phyloP scores from a whole-genome alignment of 2,113 vertebrate species.

The Centropus bengalensis region DNA sequence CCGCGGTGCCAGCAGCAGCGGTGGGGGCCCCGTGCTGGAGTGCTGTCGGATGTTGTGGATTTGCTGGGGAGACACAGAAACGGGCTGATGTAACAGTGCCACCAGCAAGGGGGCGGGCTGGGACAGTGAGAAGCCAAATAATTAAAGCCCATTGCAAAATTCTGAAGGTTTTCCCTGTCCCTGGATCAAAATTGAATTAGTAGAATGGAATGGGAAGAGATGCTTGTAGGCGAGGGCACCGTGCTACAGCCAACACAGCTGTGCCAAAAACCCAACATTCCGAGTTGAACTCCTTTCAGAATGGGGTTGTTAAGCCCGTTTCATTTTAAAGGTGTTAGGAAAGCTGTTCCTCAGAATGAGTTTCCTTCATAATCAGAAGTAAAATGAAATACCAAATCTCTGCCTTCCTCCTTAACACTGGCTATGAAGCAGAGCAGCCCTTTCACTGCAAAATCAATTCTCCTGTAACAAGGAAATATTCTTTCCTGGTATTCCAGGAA shows the following conservation, averaged over 20 bases:
- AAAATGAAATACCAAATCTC: background rate
- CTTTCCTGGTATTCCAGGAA: background rate
- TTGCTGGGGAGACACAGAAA: constrained; percentile 88
- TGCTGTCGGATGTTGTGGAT: constrained; percentile 92
- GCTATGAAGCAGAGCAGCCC: background rate
- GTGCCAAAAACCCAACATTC: background rate
- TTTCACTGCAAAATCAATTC: background rate
- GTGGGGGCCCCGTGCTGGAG: constrained; percentile 91
- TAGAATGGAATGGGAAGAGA: accelerated
- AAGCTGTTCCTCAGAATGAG: background rate
- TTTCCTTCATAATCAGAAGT: background rate
- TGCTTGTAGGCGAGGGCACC: accelerated
- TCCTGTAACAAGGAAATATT: background rate
- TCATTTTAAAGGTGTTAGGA: background rate
- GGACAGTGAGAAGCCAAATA: background rate
- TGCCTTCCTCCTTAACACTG: background rate
- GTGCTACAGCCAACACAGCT: background rate
- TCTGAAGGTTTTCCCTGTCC: background rate
- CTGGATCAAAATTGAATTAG: background rate
- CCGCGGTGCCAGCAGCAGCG: constrained; percentile 90
- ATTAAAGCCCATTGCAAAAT: accelerated
- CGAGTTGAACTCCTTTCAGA: background rate
- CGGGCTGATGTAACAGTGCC: constrained; percentile 68
- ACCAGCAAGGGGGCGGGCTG: background rate
- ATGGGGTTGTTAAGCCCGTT: background rate